Base-by-base conservation (phyloP, 2,888 invertebrate genomes). In the Nemapogon koenigi region DNA sequence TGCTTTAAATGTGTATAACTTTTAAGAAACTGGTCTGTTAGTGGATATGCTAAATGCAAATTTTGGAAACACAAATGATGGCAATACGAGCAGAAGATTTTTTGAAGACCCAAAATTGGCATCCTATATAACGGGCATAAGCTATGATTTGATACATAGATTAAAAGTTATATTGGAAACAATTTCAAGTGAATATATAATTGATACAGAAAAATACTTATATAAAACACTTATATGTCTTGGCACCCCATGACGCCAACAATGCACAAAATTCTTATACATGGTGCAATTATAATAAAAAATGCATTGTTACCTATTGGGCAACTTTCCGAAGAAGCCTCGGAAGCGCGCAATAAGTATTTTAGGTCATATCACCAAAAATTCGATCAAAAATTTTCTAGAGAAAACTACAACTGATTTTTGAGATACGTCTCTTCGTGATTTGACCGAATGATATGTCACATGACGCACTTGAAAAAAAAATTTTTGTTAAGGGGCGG, bases 161-260 rank as follows among this genome's bases (percentile, higher is more conserved):
- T 10, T 22, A 22, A 22, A 22, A 22, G 10, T 22, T 10, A 22
- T 22, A 7, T 22, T 22, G 22, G 22, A 22, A 22, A 22, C 22
- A 7, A 22, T 22, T 7, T 22, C 22, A 22, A 22, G 22, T 10
- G 22, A 10, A 22, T 10, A 22, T 22, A 22, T 7, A 7, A 22
- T 22, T 22, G 10, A 22, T 22, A 7, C 10, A 7, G 10, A 7
- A 7, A 22, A 22, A 10, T 22, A 22, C 10, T 6, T 7, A 10
- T 7, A 22, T 7, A 7, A 22, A 7, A 10, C 22, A n/a, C n/a
- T n/a, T n/a, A n/a, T n/a, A n/a, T n/a, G n/a, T n/a, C n/a, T 6
- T 53, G 52, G 51, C 43, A 53, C 35, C 47, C 46, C 2, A 52
- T 51, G 51, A 41, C 49, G n/a, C 47, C 50, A 13, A 49, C 50